Base-by-base conservation (phyloP, 2,113 vertebrate species). In the Gorsachius goisagi region DNA sequence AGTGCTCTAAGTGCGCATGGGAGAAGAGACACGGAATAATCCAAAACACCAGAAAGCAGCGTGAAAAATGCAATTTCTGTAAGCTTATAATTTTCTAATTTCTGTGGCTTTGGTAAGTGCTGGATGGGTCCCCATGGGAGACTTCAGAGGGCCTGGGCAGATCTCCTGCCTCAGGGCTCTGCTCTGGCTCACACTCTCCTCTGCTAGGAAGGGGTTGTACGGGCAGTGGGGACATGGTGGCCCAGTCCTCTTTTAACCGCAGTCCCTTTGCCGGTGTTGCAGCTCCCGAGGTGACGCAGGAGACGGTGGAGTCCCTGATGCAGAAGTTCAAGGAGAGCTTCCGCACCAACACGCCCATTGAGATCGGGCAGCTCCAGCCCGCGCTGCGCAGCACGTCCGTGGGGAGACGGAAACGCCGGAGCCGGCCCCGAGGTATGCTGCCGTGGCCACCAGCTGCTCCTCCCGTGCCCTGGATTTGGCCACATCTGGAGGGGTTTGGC, bases 261-360 rank as follows among this genome's bases (percentile, higher is more conserved):
- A 37, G 68, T 80, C 89, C 81, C 39, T 79, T 94, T 98, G 81
- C 79, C 3, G 80, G 87, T 58, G 77, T 97, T 94, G 30, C 96
- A 99, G 99, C 97, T 37, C 89, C 98, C 5, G 99, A 99, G 95
- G 98, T 98, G 85, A 98, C 99, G 21, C 99, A 98, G 58, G 99
- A 99, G 95, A 99, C 99, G 2, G 99, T 99, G 90, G 99, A 99
- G 91, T 99, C 99, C 95, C 98, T 99, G 98, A 99, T 99, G 99
- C 99, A 99, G 98, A 98, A 99, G 96, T 99, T 99, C 98, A 99
- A 99, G 98, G 99, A 99, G 97, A 99, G 99, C 92, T 99, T 99
- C 97, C 99, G 99, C 41, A 98, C 99, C 94, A 99, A 99, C 98
- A 98, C 99, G 0, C 98, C 98, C 44, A 98, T 99, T 24, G 99